Percentiles rank a stretch among this genome's conserved stretches.
These are phyloP conservation scores for Dicranocentrus wangi DNA, from an alignment of 2,888 invertebrate genomes.

Conservation along the genomic window DNA sequence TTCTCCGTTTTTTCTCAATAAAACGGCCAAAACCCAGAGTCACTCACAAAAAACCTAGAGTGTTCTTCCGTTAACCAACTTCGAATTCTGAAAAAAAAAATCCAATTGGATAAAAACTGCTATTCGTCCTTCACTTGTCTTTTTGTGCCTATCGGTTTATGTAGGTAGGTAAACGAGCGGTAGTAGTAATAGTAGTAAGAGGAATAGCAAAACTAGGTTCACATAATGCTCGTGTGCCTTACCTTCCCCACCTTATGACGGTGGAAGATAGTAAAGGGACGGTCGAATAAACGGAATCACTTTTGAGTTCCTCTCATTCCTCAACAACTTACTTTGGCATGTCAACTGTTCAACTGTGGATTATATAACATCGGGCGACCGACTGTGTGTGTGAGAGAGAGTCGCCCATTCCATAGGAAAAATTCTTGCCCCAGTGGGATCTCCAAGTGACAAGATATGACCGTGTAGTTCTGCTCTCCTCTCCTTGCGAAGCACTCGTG, in stretches of 20 bases:
- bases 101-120: constrained; percentile 30
- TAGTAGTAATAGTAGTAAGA: too few species aligned
- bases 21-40: background rate
- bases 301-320: constrained; percentile 32
- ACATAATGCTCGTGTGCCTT: too few species aligned
- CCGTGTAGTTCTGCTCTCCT: background rate
- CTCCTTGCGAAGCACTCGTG: background rate
- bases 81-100: constrained; percentile 8
- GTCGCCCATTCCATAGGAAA: background rate
- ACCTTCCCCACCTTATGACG: too few species aligned
- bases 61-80: constrained; percentile 12
- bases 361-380: too few species aligned
- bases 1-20: constrained; percentile 28
- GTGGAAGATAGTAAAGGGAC: constrained; percentile 17
- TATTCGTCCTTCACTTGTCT: too few species aligned
- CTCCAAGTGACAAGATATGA: background rate
- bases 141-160: too few species aligned
- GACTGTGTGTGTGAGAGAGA: too few species aligned
- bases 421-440: constrained; percentile 1
- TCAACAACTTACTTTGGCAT: constrained; percentile 17
- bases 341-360: constrained; percentile 23
- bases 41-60: constrained; percentile 6
- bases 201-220: too few species aligned
- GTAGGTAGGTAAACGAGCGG: too few species aligned
- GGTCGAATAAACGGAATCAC: constrained; percentile 20